These are phyloP conservation scores for Aviceda subcristata DNA, from an alignment of 2,113 vertebrate species.

Conservation along the genomic window DNA sequence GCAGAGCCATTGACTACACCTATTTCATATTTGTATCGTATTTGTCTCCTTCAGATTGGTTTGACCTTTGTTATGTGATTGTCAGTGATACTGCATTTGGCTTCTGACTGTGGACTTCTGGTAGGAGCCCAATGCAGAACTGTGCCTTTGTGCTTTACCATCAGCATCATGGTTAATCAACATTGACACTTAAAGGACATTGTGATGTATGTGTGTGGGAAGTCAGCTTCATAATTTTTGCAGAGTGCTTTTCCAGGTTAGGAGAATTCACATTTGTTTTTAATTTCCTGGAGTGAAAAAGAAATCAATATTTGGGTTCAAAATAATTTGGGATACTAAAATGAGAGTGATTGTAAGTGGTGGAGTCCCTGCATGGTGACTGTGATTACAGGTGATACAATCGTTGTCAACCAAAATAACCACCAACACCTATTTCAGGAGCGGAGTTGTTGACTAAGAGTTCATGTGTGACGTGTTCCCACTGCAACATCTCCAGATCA, in stretches of 20 bases:
- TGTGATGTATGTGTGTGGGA: not conserved
- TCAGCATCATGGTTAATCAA: not conserved
- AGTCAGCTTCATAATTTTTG: not conserved
- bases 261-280: not conserved
- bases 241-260: not conserved
- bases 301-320: not conserved
- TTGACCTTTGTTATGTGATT: not conserved
- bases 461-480: not conserved
- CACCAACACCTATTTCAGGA: not conserved
- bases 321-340: not conserved
- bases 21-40: not conserved
- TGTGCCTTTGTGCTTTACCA: not conserved
- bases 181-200: not conserved
- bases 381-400: not conserved
- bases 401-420: not conserved
- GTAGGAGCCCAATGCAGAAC: not conserved
- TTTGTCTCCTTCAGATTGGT: not conserved
- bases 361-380: not conserved
- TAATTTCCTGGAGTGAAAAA: not conserved
- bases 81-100: not conserved
- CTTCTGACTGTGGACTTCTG: not conserved
- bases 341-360: accelerated
- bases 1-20: not conserved
- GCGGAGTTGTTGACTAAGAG: accelerated
- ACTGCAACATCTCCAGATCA: not conserved